Base-by-base conservation (phyloP, 1,140 invertebrate species). In the Melanaphis sacchari region DNA sequence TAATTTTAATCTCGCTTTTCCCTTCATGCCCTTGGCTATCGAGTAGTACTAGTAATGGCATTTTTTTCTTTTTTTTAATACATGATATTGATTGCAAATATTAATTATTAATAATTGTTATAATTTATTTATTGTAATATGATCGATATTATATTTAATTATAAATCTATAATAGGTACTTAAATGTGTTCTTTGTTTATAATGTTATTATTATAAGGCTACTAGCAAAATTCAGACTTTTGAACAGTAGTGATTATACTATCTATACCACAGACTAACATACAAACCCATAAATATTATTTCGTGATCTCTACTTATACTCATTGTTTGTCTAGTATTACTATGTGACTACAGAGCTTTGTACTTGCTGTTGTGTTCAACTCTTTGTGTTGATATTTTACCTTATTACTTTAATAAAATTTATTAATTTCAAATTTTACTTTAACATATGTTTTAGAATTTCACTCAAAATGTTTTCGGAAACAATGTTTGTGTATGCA, bases 381-480 rank as follows among this genome's bases (percentile, higher is more conserved):
- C 31, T n/a, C 59, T 36, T 66, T 76, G 31, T 66, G 22, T n/a
- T 66, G 31, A n/a, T 76, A 76, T 76, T n/a, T n/a, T 76, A n/a
- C n/a, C 18, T n/a, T 76, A 0, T n/a, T 31, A 15, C n/a, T 76
- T n/a, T 76, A 15, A 76, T 76, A 15, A 76, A 76, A 76, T 66
- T 11, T n/a, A 66, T 66, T 66, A n/a, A 66, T 66, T 59, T 66
- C 18, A n/a, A n/a, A 66, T 76, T n/a, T 76, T n/a, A n/a, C 59
- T 76, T 31, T 1, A 52, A 90, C 24, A 52, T 90, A 38, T 91
- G 18, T 91, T 81, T 91, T 36, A 91, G 90, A 91, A 26, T 91
- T 66, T 15, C 22, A 41, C 43, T 76, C 66, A 91, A 92, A 82
- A 92, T 92, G 76, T 18, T 92, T 92, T 84, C 43, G 24, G 40